Percentiles rank a stretch among this genome's conserved stretches.
phyloP scores from a whole-genome alignment of 2,888 invertebrate species.

The Pseudococcus longispinus region DNA sequence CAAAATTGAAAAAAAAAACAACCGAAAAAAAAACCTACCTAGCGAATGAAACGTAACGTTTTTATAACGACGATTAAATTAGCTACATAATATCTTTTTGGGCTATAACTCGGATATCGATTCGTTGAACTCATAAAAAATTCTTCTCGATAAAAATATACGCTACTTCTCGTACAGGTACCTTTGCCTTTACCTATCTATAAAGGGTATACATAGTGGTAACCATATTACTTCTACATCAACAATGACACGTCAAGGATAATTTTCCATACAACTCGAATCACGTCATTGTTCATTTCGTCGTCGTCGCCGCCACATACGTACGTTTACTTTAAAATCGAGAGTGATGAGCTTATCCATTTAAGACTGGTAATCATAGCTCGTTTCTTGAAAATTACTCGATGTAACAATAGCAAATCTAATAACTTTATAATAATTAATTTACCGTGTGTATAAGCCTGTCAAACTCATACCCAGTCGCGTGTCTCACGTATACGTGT shows the following conservation, averaged over 20 bases:
- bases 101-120: not conserved
- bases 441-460: not conserved
- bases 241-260: conserved; percentile 37
- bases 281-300: conserved; percentile 28
- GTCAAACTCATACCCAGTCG: not conserved
- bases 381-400: conserved; percentile 32
- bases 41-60: not conserved
- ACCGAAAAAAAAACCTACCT: not conserved
- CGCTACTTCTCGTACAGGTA: not conserved
- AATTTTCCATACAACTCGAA: conserved; percentile 41
- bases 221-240: conserved; percentile 13
- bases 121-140: conserved; percentile 21
- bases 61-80: not conserved
- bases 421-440: conserved; percentile 41
- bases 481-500: conserved; percentile 35
- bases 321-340: conserved; percentile 5
- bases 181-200: no score
- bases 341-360: conserved; percentile 17
- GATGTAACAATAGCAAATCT: conserved; percentile 18
- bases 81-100: not conserved
- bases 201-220: not conserved
- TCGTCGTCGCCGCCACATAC: not conserved
- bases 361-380: not conserved
- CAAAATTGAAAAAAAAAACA: not conserved
- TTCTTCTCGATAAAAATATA: not conserved